Evolutionary conservation across 2,797 vertebrate species (phyloP).

Genomic region (Coregonus sp.): DNA sequence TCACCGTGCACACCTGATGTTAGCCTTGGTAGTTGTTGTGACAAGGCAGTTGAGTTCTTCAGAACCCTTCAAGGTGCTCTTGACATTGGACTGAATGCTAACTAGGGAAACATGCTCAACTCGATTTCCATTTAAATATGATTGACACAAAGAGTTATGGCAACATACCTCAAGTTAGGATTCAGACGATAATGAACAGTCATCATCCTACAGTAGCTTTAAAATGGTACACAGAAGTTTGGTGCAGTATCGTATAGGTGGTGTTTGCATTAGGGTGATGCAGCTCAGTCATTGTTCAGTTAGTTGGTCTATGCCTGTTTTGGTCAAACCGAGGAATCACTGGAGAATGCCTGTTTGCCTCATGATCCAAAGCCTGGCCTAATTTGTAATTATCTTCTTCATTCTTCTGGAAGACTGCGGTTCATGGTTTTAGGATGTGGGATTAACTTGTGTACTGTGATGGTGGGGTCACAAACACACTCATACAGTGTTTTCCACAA

Average conservation of each 20-base stretch:
- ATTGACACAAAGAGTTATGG: neutral
- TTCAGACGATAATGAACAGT: neutral
- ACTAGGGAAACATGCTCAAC: neutral
- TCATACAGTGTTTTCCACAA: neutral
- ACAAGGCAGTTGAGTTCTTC: neutral
- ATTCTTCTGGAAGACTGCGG: constrained; percentile 77
- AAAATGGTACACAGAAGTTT: constrained; percentile 41
- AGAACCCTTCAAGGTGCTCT: neutral
- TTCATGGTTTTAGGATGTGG: constrained; percentile 61
- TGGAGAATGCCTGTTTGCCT: constrained; percentile 57
- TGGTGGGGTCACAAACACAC: constrained; percentile 32
- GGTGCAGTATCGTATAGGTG: constrained; percentile 30
- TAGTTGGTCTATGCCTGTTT: constrained; percentile 59
- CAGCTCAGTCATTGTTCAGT: constrained; percentile 67
- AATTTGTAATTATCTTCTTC: constrained; percentile 78
- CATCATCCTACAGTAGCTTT: neutral
- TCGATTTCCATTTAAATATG: neutral
- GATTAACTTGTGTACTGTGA: constrained; percentile 66
- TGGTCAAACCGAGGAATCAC: constrained; percentile 54
- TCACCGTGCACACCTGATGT: neutral
- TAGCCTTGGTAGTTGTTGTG: neutral
- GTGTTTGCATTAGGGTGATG: constrained; percentile 36
- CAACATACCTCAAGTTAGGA: neutral
- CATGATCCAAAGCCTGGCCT: constrained; percentile 66
- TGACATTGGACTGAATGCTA: neutral